Evolutionary conservation across 2,888 invertebrate genomes (phyloP).

Genomic region (Caenorhabditis drosophilae): DNA sequence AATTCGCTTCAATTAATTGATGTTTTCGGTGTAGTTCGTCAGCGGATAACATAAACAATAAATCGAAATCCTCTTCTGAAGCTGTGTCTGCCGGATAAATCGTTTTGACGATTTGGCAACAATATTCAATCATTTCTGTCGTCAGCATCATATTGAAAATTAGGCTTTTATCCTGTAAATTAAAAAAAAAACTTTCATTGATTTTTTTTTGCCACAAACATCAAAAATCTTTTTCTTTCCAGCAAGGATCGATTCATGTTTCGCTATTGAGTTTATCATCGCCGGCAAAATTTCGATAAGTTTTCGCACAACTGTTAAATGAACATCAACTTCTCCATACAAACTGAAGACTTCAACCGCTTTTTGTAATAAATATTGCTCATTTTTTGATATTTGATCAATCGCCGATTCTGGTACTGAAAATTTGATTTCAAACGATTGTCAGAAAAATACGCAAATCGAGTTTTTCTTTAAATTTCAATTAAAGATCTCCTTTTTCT

Average conservation of each 20-base stretch:
- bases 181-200: not conserved
- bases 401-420: no score
- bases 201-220: no score
- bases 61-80: not conserved
- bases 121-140: conserved; percentile 3
- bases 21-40: not conserved
- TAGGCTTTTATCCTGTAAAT: not conserved
- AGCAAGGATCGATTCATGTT: not conserved
- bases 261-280: not conserved
- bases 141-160: not conserved
- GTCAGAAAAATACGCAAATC: no score
- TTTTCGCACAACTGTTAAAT: not conserved
- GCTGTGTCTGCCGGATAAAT: not conserved
- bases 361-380: not conserved
- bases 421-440: no score
- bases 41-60: not conserved
- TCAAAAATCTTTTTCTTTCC: not conserved
- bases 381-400: conserved; percentile 1
- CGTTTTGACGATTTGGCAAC: not conserved
- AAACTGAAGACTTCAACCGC: not conserved
- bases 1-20: not conserved
- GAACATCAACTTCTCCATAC: not conserved
- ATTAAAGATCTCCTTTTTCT: no score
- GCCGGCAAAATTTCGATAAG: not conserved
- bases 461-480: no score